These are phyloP conservation scores for Labeo calbasu DNA, from an alignment of 2,797 vertebrate genomes.

Conservation along the genomic window DNA sequence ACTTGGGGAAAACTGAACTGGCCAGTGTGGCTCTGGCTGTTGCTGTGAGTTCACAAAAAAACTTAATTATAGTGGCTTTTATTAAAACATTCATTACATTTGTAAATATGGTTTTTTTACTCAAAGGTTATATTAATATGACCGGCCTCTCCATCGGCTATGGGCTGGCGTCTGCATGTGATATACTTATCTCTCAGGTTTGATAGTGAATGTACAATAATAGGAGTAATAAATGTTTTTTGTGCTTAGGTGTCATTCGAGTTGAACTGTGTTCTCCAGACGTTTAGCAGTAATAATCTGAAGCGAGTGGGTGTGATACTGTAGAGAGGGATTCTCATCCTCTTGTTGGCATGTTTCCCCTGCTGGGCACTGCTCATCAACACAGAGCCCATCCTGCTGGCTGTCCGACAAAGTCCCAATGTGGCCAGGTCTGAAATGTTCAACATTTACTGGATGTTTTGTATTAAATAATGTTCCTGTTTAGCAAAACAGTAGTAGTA, in stretches of 20 bases:
- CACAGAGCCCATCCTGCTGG: constrained; percentile 83
- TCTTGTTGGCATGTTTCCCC: constrained; percentile 89
- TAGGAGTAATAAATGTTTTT: not conserved
- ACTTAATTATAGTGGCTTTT: not conserved
- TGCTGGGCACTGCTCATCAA: constrained; percentile 94
- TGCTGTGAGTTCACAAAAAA: constrained; percentile 72
- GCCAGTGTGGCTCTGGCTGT: constrained; percentile 82
- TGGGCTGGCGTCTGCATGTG: constrained; percentile 86
- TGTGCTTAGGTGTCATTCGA: not conserved
- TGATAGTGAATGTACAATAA: not conserved
- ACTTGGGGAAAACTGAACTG: constrained; percentile 84
- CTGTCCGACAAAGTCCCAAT: constrained; percentile 79
- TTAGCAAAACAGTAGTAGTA: not conserved
- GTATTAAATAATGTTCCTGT: not conserved
- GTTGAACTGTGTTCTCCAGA: constrained; percentile 71
- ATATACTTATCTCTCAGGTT: constrained; percentile 93
- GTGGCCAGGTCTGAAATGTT: constrained; percentile 82
- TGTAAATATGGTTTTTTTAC: not conserved
- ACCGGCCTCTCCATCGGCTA: constrained; percentile 83
- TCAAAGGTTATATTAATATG: constrained; percentile 86
- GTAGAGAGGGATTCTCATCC: constrained; percentile 84
- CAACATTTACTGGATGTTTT: not conserved
- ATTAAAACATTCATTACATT: not conserved
- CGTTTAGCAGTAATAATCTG: constrained; percentile 87
- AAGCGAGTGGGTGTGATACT: constrained; percentile 89